phyloP scores from a whole-genome alignment of 2,888 invertebrate species.

The Drosophila formosana region DNA sequence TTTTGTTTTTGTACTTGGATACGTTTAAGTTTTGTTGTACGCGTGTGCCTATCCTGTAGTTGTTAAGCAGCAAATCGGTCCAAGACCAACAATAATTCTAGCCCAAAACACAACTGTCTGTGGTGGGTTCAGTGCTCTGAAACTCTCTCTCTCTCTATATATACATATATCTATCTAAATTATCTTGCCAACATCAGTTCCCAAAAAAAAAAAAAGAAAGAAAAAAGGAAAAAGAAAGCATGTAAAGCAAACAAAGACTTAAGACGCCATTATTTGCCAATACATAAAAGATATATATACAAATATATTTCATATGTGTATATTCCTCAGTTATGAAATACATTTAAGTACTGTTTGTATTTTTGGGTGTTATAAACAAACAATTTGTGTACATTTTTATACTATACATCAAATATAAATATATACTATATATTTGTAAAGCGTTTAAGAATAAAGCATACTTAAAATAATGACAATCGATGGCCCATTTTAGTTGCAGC shows the following conservation, averaged over 20 bases:
- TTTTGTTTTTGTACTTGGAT: conserved; percentile 22
- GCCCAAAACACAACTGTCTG: conserved; percentile 36
- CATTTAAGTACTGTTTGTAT: conserved; percentile 35
- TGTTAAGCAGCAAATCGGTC: conserved; percentile 56
- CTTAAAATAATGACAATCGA: conserved; percentile 36
- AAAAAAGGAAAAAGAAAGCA: conserved; percentile 21
- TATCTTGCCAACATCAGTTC: conserved; percentile 69
- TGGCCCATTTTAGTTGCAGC: conserved; percentile 4
- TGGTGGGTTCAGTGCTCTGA: conserved; percentile 60
- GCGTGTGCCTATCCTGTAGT: conserved; percentile 47
- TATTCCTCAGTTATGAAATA: conserved; percentile 43
- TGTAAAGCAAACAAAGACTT: conserved; percentile 74
- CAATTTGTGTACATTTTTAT: conserved; percentile 68
- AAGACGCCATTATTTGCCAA: conserved; percentile 69
- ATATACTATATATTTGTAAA: conserved; percentile 52
- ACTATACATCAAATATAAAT: conserved; percentile 30
- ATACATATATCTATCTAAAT: conserved; percentile 47
- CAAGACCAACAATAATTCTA: conserved; percentile 52
- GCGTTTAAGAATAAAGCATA: conserved; percentile 72
- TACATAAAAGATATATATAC: conserved; percentile 41
- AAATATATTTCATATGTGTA: conserved; percentile 34
- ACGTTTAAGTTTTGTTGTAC: conserved; percentile 34
- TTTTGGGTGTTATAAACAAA: conserved; percentile 46
- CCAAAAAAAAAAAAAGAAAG: conserved; percentile 23
- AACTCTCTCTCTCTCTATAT: conserved; percentile 26